Conservation (phyloP, 2,797 vertebrate genomes). For the Macropus fuliginosus region DNA sequence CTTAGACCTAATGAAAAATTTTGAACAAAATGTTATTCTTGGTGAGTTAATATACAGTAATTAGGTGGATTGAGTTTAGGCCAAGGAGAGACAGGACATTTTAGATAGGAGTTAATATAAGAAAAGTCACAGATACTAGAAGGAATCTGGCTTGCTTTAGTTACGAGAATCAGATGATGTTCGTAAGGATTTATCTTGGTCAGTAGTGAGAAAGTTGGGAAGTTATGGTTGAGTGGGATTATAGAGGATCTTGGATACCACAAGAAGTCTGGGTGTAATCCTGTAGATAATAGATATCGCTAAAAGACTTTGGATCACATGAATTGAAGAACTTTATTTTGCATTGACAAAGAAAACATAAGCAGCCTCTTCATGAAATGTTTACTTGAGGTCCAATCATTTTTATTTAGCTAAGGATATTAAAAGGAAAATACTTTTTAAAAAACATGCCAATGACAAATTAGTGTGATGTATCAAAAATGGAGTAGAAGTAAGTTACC, state of each 20-base stretch:
- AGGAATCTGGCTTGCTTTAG: neutral
- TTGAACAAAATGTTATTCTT: neutral
- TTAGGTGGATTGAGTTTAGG: neutral
- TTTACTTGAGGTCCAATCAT: neutral
- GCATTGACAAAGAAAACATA: neutral
- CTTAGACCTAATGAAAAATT: neutral
- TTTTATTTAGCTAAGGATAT: neutral
- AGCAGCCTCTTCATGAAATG: neutral
- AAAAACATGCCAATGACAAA: neutral
- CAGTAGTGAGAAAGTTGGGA: neutral
- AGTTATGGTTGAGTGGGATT: conserved; percentile 4
- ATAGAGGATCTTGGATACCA: conserved; percentile 13
- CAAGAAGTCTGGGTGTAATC: neutral
- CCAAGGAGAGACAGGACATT: neutral
- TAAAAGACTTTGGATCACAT: conserved; percentile 11
- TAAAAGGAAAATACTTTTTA: neutral
- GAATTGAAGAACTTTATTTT: conserved; percentile 37
- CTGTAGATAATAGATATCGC: neutral
- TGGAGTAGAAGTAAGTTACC: conserved; percentile 7
- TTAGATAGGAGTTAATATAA: neutral
- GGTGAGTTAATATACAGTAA: neutral
- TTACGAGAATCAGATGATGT: neutral
- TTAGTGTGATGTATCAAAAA: neutral
- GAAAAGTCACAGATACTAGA: conserved; percentile 23
- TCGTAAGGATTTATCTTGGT: neutral